A percentile compares a stretch with the other conserved stretches of the same genome.
phyloP scores from a whole-genome alignment of 2,113 vertebrate species.

The Thamnophis sirtalis region DNA sequence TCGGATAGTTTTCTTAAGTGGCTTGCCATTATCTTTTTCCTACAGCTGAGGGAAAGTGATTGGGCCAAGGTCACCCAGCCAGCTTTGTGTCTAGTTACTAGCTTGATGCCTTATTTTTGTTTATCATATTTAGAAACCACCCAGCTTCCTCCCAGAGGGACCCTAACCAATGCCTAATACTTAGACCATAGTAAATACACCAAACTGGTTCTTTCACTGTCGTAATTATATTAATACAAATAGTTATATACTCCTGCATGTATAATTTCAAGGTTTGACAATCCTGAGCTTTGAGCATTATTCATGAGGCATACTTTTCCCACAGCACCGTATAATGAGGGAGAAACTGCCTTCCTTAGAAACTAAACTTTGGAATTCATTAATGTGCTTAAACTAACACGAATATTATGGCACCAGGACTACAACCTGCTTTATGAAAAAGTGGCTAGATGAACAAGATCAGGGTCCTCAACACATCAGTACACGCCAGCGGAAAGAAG shows the following conservation, averaged over 20 bases:
- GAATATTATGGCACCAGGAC: neutral
- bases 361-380: neutral
- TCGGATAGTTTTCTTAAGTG: neutral
- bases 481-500: neutral
- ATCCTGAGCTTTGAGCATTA: neutral
- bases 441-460: neutral
- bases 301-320: neutral
- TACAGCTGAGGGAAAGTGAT: neutral
- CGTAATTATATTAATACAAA: neutral
- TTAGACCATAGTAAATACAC: neutral
- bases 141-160: neutral
- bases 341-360: neutral
- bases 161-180: neutral
- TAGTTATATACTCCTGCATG: neutral
- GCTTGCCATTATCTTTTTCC: neutral
- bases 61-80: neutral
- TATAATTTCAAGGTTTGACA: neutral
- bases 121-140: neutral
- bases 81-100: neutral
- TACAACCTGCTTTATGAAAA: neutral
- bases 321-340: neutral
- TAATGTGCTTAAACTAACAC: neutral
- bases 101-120: neutral
- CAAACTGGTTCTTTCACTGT: neutral
- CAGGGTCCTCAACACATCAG: neutral